Percentiles rank a stretch among this genome's conserved stretches.
These are phyloP conservation scores for Ceyx melanurus DNA, from an alignment of 2,113 vertebrate species.

Conservation along the genomic window DNA sequence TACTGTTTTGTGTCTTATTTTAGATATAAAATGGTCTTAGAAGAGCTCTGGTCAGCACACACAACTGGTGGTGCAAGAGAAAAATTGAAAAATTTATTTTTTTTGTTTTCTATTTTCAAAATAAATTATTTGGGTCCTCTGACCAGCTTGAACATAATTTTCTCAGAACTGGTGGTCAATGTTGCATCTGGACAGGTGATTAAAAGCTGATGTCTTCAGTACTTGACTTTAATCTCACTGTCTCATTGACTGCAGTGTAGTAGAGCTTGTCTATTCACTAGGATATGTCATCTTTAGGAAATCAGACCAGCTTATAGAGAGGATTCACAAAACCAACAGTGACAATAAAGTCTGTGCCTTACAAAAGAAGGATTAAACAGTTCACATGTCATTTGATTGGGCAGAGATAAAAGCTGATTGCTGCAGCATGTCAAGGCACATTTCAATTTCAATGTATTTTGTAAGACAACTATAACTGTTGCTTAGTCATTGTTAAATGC, in stretches of 20 bases:
- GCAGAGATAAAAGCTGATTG: conserved; percentile 91
- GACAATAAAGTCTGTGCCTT: conserved; percentile 87
- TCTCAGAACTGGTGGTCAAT: conserved; percentile 75
- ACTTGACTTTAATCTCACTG: conserved; percentile 79
- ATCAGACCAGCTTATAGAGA: conserved; percentile 89
- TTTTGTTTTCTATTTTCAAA: conserved; percentile 12
- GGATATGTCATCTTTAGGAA: conserved; percentile 89
- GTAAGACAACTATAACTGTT: conserved; percentile 74
- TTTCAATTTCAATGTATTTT: conserved; percentile 84
- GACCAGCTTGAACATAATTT: conserved; percentile 80
- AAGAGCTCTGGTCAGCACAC: not conserved
- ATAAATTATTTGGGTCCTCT: conserved; percentile 77
- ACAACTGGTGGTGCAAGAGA: not conserved
- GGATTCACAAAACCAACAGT: conserved; percentile 91
- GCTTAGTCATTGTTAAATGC: conserved; percentile 67
- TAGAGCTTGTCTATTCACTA: conserved; percentile 74
- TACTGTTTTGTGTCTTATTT: not conserved
- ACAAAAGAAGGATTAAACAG: conserved; percentile 91
- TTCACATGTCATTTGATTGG: conserved; percentile 92
- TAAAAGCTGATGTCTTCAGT: conserved; percentile 79
- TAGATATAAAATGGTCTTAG: not conserved
- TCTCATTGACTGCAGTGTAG: conserved; percentile 68
- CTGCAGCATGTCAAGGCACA: conserved; percentile 81
- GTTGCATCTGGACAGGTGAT: conserved; percentile 82
- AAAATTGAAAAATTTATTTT: not conserved